Base-by-base conservation (phyloP, 2,888 invertebrate species). In the Tachystola acroxantha region DNA sequence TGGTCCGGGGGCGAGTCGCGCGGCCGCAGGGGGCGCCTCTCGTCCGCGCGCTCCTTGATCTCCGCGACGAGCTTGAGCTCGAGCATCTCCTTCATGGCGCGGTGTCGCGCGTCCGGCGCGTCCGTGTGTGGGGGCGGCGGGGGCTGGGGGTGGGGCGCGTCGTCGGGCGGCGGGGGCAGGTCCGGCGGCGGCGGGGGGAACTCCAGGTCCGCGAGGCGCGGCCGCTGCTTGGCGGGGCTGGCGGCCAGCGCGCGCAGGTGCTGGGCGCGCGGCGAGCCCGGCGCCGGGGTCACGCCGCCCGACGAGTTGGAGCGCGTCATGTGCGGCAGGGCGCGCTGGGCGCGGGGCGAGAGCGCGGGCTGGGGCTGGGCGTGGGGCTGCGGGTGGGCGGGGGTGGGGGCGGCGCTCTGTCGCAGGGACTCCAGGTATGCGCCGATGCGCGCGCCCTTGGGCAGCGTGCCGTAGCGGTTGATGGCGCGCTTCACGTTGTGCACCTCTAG, bases 361-460 rank as follows among this genome's bases (percentile, higher is more conserved):
- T 22, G 32, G 32, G 92, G 92, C 43, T 93, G 89, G 53, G 26
- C 33, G 28, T 10, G 19, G 25, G 31, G 31, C 34, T 39, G 45
- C 40, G 10, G 14, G 32, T 32, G 24, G 30, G 16, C 41, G 42
- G 45, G 40, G 44, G 56, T 41, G 31, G 45, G 50, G 26, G 57
- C 74, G 32, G 92, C 93, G 64, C 93, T 94, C 65, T 96, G 94
- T 29, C 96, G 91, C 62, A 99, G 88, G 3, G 97, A 97, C 76
- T 98, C 98, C 36, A 99, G 85, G 78, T 96, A 99, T 4, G 98
- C 98, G 19, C 98, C 98, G 56, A 99, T 98, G 48, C 98, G 90
- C 7, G 97, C 97, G 32, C 95, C 97, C 80, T 98, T 99, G 0
- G 99, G 99, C 62, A 99, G 86, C 7, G 99, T 99, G 10, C 99